phyloP scores from a whole-genome alignment of 2,113 vertebrate species.

The Limnothrissa miodon region DNA sequence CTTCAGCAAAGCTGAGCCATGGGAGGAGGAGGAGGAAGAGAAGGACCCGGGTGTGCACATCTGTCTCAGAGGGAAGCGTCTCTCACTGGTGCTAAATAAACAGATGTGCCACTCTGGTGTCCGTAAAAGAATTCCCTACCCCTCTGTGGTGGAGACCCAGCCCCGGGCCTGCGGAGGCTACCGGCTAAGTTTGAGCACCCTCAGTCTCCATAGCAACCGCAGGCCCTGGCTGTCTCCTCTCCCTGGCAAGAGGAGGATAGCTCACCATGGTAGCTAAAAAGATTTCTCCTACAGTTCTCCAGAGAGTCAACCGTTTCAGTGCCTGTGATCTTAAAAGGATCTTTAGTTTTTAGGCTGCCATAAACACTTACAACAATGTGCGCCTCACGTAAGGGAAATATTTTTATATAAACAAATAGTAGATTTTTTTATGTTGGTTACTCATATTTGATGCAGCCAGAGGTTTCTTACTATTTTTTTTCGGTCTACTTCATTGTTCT shows the following conservation, averaged over 20 bases:
- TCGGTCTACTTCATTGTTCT: conserved; percentile 22
- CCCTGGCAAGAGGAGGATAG: neutral
- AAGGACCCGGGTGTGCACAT: neutral
- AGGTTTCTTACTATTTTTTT: conserved; percentile 16
- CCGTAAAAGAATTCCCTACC: neutral
- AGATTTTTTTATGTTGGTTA: conserved; percentile 43
- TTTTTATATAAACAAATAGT: conserved; percentile 50
- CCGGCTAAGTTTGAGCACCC: neutral
- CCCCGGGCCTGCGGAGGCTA: neutral
- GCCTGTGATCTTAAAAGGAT: neutral
- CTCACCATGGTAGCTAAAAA: conserved; percentile 7
- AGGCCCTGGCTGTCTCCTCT: conserved; percentile 9
- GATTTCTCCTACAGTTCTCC: neutral
- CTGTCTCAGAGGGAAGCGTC: conserved; percentile 12
- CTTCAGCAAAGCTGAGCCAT: neutral
- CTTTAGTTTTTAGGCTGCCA: conserved; percentile 9
- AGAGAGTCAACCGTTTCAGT: neutral
- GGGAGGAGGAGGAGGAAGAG: neutral
- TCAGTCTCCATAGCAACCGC: neutral
- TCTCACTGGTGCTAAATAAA: conserved; percentile 12
- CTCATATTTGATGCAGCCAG: conserved; percentile 34
- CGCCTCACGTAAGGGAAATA: conserved; percentile 57
- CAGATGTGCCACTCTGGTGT: neutral
- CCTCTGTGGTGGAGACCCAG: neutral
- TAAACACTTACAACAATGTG: neutral